A percentile compares a stretch with the other conserved stretches of the same genome.
Conservation (phyloP, 2,888 invertebrate species). For the Apamea sordens region DNA sequence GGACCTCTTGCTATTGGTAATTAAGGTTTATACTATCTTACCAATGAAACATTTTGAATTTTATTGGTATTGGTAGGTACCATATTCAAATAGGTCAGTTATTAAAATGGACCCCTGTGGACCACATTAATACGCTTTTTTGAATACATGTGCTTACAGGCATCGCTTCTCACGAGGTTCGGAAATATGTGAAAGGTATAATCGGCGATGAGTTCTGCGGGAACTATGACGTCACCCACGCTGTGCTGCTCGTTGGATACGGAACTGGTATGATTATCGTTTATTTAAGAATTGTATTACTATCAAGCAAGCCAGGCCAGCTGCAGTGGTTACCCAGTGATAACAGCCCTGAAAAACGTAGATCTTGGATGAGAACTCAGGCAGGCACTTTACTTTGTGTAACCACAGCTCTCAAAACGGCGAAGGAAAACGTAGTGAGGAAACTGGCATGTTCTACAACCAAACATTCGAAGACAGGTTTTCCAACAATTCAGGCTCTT, state of each 20-base stretch:
- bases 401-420: too few species aligned
- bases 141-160: not conserved
- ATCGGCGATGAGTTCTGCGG: not conserved
- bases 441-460: not conserved
- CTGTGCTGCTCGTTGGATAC: conserved; percentile 11
- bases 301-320: too few species aligned
- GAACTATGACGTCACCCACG: not conserved
- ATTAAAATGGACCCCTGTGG: too few species aligned
- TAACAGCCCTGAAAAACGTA: not conserved
- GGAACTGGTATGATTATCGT: conserved; percentile 10
- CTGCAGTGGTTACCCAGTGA: too few species aligned
- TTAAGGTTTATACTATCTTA: not conserved
- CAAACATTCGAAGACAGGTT: too few species aligned
- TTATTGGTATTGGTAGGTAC: not conserved
- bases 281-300: not conserved
- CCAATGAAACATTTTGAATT: not conserved
- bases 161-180: not conserved
- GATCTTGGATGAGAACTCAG: not conserved
- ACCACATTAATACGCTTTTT: too few species aligned
- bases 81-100: not conserved
- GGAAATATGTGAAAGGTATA: not conserved
- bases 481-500: too few species aligned
- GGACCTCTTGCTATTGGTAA: conserved; percentile 9
- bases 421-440: not conserved
- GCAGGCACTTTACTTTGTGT: not conserved